Evolutionary conservation across 2,113 vertebrate species (phyloP), one percentile per base, ranked within the genome.

Genomic region (Perognathus longimembris): DNA sequence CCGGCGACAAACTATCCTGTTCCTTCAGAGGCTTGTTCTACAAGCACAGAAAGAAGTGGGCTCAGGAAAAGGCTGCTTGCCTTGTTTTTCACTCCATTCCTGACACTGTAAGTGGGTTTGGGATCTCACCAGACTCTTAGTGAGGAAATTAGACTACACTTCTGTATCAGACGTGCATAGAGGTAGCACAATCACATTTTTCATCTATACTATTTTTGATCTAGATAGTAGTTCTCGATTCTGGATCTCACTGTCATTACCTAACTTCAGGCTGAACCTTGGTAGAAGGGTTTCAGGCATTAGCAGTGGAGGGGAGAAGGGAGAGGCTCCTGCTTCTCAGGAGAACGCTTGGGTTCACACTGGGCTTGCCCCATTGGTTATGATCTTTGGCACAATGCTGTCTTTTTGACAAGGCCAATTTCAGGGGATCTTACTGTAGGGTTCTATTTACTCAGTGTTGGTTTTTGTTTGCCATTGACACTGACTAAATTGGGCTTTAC

Each of bases 1-100:
- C 18, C 10, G 10, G 5, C 26, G 18, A 89, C 0, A 2, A 50
- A 10, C 26, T 0, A 26, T 2, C 36, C 11, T 11, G 74, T 54
- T 86, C 24, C 61, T 88, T 15, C 20, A 26, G 67, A 84, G 67
- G 88, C 2, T n/a, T 36, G n/a, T 6, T 61, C 34, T 32, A 3
- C 38, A 30, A 63, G 32, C 61, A 14, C 11, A 36, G 20, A 20
- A 7, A 20, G 0, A 32, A 24, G 59, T n/a, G n/a, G n/a, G n/a
- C 45, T 45, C 7, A 15, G 28, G 9, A 12, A 1, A 9, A 2
- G 5, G 3, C 15, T 4, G 0, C 0, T 22, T 18, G 0, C 7
- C 26, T 57, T 1, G 45, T 34, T 85, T n/a, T 67, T 66, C 40
- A 30, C 12, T 1, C 40, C 1, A 18, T 1, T 10, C 6, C 32